These are phyloP conservation scores for Stichodactyla helianthus DNA, from an alignment of 64 coral and sea anemone genomes.

Conservation along the genomic window DNA sequence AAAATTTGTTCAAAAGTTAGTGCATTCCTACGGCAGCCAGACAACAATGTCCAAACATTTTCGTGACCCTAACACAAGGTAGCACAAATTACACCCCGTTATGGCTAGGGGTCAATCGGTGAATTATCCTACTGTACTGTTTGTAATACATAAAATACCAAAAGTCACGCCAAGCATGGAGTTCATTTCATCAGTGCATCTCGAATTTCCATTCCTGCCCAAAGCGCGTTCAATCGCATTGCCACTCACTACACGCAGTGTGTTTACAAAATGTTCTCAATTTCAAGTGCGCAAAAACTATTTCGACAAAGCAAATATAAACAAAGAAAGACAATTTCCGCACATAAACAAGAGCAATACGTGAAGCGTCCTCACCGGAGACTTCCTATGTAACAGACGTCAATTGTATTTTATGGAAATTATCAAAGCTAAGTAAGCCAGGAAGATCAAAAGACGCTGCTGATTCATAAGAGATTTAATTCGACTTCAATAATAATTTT, in stretches of 20 bases:
- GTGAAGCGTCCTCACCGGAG: background rate
- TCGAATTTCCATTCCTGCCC: background rate
- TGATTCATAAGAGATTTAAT: no score
- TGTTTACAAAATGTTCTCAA: background rate
- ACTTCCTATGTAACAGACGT: background rate
- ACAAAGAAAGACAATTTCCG: background rate
- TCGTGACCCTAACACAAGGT: no score
- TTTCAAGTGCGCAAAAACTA: background rate
- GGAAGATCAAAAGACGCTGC: no score
- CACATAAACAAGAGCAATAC: background rate
- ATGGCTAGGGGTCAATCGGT: no score
- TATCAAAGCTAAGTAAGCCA: no score
- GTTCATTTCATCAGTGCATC: background rate
- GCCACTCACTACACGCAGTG: background rate
- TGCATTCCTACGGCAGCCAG: no score
- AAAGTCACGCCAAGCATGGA: background rate
- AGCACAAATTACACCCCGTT: no score
- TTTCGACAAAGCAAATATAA: background rate
- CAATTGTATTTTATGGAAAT: background rate
- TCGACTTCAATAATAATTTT: no score
- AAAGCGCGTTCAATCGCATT: background rate
- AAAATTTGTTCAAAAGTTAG: no score
- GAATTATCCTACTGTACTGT: no score
- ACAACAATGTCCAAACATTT: no score
- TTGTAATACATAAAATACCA: background rate